Conservation (phyloP, 2,113 vertebrate species). For the Vombatus ursinus region DNA sequence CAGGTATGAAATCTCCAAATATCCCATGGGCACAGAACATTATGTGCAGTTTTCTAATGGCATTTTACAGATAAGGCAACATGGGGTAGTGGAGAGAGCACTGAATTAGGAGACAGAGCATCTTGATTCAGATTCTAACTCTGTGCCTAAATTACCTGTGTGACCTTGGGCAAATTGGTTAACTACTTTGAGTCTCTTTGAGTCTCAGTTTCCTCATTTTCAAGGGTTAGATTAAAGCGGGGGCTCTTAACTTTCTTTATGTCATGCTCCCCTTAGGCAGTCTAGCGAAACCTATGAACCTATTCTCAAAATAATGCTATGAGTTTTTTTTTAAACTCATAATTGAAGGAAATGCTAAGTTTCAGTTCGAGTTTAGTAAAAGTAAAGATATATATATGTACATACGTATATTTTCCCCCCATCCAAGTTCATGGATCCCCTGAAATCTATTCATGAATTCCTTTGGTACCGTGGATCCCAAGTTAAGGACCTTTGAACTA, state of each 20-base stretch:
- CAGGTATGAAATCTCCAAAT: constrained; percentile 85
- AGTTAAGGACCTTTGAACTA: not conserved
- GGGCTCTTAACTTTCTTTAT: not conserved
- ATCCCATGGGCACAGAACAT: not conserved
- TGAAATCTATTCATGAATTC: not conserved
- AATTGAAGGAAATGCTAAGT: not conserved
- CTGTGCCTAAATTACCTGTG: not conserved
- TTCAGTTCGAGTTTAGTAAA: not conserved
- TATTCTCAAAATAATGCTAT: not conserved
- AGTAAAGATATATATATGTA: not conserved
- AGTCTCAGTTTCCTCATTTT: not conserved
- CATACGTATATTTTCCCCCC: not conserved
- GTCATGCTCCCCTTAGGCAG: not conserved
- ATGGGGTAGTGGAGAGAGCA: not conserved
- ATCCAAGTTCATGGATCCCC: not conserved
- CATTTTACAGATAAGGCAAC: not conserved
- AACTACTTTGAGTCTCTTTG: not conserved
- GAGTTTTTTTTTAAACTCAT: not conserved
- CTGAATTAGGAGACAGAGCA: not conserved
- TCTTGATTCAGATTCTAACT: not conserved
- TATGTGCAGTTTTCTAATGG: constrained; percentile 20
- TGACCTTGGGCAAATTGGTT: not conserved
- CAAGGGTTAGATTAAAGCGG: not conserved
- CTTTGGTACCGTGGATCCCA: not conserved
- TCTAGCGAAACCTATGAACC: not conserved